A percentile compares a stretch with the other conserved stretches of the same genome.
Evolutionary conservation across 2,888 invertebrate species (phyloP).

Genomic region (Drosophila flavopinicola): DNA sequence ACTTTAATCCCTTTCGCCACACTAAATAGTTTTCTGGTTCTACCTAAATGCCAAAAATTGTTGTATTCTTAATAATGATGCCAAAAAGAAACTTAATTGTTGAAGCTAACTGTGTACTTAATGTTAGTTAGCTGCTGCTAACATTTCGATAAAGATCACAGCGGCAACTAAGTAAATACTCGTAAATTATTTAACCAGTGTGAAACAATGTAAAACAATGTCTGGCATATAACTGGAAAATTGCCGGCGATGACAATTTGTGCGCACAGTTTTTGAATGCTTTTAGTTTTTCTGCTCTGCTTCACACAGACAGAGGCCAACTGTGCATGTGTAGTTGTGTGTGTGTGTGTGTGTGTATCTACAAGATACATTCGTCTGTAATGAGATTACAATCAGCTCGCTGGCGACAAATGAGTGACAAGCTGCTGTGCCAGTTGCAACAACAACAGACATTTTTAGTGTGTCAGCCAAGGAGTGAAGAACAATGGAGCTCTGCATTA

Average conservation of each 20-base stretch:
- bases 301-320: conserved; percentile 41
- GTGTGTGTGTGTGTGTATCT: conserved; percentile 9
- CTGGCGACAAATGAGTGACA: conserved; percentile 72
- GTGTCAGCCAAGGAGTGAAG: conserved; percentile 69
- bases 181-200: conserved; percentile 51
- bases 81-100: conserved; percentile 31
- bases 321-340: not conserved
- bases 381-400: conserved; percentile 70
- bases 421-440: conserved; percentile 40
- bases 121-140: conserved; percentile 3
- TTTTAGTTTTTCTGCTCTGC: conserved; percentile 70
- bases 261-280: conserved; percentile 58
- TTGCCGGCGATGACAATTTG: conserved; percentile 53
- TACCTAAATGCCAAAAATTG: conserved; percentile 1
- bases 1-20: no score
- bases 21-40: not conserved
- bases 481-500: conserved; percentile 40
- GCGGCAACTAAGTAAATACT: conserved; percentile 19
- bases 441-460: conserved; percentile 52
- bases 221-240: conserved; percentile 45
- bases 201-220: conserved; percentile 51
- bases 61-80: not conserved
- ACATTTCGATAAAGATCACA: conserved; percentile 8
- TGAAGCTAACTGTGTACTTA: conserved; percentile 5
- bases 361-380: conserved; percentile 42